phyloP scores from a whole-genome alignment of 2,113 vertebrate genomes.

The Microtus montanus region DNA sequence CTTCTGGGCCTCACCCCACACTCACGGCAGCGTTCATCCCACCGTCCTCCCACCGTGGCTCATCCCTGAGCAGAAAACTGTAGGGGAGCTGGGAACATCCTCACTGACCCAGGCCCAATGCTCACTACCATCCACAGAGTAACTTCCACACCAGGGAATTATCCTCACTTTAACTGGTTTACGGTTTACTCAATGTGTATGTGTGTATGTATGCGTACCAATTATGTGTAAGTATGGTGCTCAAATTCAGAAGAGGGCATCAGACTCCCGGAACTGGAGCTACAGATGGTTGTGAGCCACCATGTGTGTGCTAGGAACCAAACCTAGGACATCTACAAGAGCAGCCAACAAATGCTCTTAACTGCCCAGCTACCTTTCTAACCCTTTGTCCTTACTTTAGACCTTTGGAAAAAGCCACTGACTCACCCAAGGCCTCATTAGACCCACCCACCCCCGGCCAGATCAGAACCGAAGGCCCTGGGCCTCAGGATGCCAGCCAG shows the following conservation, averaged over 20 bases:
- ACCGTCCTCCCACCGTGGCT: not conserved
- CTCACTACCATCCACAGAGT: not conserved
- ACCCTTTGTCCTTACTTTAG: not conserved
- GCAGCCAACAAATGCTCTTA: not conserved
- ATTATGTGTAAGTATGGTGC: not conserved
- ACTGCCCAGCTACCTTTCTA: not conserved
- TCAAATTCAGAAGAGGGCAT: not conserved
- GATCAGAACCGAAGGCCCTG: not conserved
- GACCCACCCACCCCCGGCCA: not conserved
- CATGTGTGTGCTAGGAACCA: not conserved
- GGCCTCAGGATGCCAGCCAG: not conserved
- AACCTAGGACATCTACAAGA: not conserved
- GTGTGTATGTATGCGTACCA: not conserved
- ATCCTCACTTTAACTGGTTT: not conserved
- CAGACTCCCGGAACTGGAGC: not conserved
- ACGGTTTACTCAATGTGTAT: not conserved
- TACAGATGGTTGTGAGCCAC: not conserved
- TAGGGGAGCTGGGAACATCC: not conserved
- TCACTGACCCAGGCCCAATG: not conserved
- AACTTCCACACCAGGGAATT: not conserved
- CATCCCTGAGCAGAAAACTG: not conserved
- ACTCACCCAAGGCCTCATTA: not conserved
- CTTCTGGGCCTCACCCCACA: not conserved
- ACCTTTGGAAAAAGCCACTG: not conserved
- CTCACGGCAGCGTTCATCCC: fast-evolving